These are phyloP conservation scores for Ceryle rudis DNA, from an alignment of 2,797 vertebrate genomes.

Conservation along the genomic window DNA sequence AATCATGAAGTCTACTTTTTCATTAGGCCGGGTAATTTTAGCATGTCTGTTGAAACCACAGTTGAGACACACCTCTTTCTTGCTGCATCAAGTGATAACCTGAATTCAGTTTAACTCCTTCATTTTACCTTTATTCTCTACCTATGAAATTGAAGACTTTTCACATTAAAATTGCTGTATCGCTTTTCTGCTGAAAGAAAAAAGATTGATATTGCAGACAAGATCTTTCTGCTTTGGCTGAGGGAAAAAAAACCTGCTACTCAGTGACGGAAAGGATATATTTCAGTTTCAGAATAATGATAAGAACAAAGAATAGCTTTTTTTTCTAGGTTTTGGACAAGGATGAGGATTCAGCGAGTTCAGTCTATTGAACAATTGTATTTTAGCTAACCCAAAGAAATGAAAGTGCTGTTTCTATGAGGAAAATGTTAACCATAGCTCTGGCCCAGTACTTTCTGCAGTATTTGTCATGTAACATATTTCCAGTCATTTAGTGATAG, in stretches of 20 bases:
- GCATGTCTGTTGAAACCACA: background rate
- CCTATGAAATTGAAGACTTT: background rate
- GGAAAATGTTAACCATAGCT: background rate
- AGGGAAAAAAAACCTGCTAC: background rate
- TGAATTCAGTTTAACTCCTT: background rate
- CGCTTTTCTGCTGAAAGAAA: background rate
- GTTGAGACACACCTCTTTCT: background rate
- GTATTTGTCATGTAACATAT: fast-evolving
- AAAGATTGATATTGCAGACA: background rate
- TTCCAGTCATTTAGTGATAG: background rate
- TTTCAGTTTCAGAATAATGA: background rate
- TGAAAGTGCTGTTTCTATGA: background rate
- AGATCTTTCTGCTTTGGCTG: background rate
- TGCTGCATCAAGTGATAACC: background rate
- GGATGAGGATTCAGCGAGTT: background rate
- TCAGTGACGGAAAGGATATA: background rate
- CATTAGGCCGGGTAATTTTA: background rate
- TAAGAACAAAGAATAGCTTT: background rate
- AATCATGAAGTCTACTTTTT: background rate
- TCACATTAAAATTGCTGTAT: background rate
- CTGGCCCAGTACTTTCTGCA: background rate
- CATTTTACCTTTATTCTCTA: background rate
- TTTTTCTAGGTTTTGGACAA: background rate
- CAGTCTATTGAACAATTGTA: background rate
- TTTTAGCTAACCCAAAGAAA: background rate